Conservation (phyloP, 1,140 invertebrate species). For the Lepidurus arcticus region DNA sequence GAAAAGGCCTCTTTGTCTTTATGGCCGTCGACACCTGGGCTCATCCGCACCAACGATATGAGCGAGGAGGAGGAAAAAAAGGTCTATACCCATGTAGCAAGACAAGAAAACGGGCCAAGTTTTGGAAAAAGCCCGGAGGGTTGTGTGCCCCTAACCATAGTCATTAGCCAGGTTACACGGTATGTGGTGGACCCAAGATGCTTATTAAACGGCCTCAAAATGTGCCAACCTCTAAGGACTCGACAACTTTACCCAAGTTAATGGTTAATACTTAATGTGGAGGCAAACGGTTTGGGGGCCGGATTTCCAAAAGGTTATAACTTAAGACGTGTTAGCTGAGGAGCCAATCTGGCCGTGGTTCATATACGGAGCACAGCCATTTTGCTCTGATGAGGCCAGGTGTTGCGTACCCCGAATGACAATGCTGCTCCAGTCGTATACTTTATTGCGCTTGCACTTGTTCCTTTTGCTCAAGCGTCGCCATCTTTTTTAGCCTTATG, state of each 20-base stretch:
- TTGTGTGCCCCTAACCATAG: constrained; percentile 32
- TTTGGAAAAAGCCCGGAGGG: neutral
- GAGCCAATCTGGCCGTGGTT: neutral
- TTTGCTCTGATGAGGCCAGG: neutral
- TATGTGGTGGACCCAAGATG: constrained; percentile 35
- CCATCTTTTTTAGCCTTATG: too few relatives aligned
- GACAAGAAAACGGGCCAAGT: neutral
- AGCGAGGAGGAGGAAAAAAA: neutral
- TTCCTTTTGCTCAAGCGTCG: too few relatives aligned
- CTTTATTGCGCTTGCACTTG: neutral
- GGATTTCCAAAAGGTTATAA: neutral
- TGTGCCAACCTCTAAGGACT: constrained; percentile 28
- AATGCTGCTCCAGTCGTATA: neutral
- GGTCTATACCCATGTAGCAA: neutral
- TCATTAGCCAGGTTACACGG: constrained; percentile 35
- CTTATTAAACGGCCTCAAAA: constrained; percentile 35
- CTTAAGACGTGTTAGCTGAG: constrained; percentile 1
- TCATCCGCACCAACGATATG: neutral
- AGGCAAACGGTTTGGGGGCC: constrained; percentile 13
- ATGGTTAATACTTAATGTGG: constrained; percentile 22
- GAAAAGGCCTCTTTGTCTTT: constrained; percentile 15
- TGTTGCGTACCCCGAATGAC: neutral
- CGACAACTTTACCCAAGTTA: constrained; percentile 21
- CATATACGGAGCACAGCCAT: neutral
- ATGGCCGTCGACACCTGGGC: constrained; percentile 16